phyloP scores from a whole-genome alignment of 2,797 vertebrate genomes.

The Mycteria americana region DNA sequence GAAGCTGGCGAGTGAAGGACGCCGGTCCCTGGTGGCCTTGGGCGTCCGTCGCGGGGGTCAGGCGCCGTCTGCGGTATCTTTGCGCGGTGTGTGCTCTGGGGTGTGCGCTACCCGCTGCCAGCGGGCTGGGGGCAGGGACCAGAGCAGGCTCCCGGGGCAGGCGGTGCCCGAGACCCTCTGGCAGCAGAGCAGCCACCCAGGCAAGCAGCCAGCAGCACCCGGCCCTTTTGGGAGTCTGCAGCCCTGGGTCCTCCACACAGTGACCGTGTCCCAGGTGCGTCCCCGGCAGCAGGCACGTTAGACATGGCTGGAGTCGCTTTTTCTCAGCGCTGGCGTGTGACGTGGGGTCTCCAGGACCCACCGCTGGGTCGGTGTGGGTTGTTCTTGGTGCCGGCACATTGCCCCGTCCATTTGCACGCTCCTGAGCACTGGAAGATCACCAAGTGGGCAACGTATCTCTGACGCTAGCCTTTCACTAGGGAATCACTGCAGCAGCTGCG shows the following conservation, averaged over 20 bases:
- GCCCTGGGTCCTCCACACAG: background rate
- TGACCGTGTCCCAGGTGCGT: rapidly evolving
- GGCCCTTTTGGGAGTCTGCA: background rate
- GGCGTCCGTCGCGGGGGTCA: background rate
- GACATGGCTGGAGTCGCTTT: background rate
- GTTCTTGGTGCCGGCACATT: rapidly evolving
- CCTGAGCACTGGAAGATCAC: background rate
- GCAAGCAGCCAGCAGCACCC: rapidly evolving
- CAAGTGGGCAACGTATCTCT: background rate
- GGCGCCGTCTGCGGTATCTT: background rate
- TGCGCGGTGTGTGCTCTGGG: rapidly evolving
- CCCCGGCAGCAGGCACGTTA: rapidly evolving
- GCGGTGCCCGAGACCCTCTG: background rate
- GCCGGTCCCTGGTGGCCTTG: background rate
- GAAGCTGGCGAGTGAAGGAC: background rate
- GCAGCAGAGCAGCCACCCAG: background rate
- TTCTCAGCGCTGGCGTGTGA: rapidly evolving
- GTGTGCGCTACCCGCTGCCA: rapidly evolving
- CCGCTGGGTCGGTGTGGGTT: rapidly evolving
- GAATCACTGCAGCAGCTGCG: background rate
- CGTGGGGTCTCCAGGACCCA: rapidly evolving
- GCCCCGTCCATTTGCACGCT: rapidly evolving
- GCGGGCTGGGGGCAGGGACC: background rate
- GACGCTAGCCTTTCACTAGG: background rate
- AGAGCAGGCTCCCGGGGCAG: background rate